Evolutionary conservation across 2,888 invertebrate species (phyloP).

Genomic region (Drosophila sordidula): DNA sequence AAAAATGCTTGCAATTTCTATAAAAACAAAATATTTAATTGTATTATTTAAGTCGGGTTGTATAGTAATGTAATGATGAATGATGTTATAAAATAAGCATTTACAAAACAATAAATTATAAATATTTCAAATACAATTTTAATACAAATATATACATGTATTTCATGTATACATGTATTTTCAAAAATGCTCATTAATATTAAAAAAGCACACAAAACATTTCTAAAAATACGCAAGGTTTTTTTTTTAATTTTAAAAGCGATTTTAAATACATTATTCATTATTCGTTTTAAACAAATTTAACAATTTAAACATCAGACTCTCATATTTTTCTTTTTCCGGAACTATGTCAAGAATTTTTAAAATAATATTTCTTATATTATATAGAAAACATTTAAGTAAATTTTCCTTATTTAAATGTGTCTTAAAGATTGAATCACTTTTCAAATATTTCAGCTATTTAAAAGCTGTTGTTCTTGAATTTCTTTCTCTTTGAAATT

Average conservation of each 20-base stretch:
- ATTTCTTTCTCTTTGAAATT: conserved; percentile 3
- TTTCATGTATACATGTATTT: no score
- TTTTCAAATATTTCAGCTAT: conserved; percentile 7
- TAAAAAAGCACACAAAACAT: no score
- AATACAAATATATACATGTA: no score
- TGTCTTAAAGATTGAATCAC: not conserved
- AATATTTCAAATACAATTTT: no score
- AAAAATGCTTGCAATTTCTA: no score
- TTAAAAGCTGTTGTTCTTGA: conserved; percentile 10
- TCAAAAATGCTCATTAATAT: no score
- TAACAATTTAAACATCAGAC: not conserved
- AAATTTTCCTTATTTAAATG: not conserved
- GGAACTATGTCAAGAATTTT: not conserved
- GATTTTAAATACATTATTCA: not conserved
- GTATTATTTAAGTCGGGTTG: no score
- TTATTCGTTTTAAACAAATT: not conserved
- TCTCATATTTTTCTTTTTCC: not conserved
- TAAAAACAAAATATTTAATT: no score
- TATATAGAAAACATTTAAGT: not conserved
- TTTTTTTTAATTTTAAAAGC: no score
- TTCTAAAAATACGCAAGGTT: not conserved
- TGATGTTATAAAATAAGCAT: no score
- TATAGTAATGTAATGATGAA: no score
- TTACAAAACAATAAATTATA: no score
- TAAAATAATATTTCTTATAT: not conserved